phyloP scores from a whole-genome alignment of 2,888 invertebrate genomes.

The Darwinula stevensoni region DNA sequence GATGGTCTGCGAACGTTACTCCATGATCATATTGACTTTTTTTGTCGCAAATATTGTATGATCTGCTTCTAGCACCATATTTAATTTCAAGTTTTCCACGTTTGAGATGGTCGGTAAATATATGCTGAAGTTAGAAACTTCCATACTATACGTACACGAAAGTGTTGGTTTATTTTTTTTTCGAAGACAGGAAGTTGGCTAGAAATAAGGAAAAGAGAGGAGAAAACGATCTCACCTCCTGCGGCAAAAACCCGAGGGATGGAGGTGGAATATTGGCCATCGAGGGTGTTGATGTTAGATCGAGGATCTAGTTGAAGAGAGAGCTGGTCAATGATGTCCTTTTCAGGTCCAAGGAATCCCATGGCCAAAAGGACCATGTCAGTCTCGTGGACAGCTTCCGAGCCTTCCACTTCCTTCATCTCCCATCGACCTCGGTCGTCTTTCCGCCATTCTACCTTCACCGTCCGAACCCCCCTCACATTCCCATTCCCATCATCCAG shows the following conservation, averaged over 20 bases:
- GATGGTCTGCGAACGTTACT: no score
- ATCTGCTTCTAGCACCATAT: no score
- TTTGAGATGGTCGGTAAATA: no score
- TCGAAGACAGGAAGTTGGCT: constrained; percentile 4
- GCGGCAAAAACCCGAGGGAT: constrained; percentile 70
- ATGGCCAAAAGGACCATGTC: constrained; percentile 85
- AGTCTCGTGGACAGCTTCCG: constrained; percentile 38
- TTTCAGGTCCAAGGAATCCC: constrained; percentile 93
- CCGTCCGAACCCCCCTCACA: constrained; percentile 66
- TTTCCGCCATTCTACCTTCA: constrained; percentile 76
- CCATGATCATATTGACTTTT: no score
- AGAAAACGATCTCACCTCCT: constrained; percentile 37
- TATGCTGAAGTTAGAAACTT: no score
- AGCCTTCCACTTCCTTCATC: constrained; percentile 55
- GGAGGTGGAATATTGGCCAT: constrained; percentile 43
- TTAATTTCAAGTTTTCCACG: no score
- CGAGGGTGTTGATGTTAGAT: constrained; percentile 60
- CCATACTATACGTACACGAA: no score
- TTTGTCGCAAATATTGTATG: no score
- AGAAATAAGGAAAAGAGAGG: background rate
- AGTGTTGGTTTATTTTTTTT: no score
- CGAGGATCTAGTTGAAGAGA: constrained; percentile 55
- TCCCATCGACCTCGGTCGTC: constrained; percentile 65
- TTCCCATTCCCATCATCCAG: constrained; percentile 62
- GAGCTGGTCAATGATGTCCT: constrained; percentile 42